phyloP scores from a whole-genome alignment of 2,113 vertebrate genomes.

The Heptranchias perlo region DNA sequence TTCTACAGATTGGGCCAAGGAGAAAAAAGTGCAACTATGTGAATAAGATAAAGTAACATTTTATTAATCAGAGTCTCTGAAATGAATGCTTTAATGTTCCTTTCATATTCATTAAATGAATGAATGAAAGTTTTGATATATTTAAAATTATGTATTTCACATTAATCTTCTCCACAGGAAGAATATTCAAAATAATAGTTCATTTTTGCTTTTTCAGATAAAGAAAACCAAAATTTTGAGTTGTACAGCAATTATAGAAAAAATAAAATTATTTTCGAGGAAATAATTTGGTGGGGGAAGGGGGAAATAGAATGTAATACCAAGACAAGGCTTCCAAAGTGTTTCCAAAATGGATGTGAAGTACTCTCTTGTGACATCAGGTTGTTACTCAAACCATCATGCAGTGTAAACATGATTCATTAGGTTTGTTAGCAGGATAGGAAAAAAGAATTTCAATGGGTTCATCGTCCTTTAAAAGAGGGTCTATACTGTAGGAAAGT shows the following conservation, averaged over 20 bases:
- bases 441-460: background rate
- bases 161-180: background rate
- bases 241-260: background rate
- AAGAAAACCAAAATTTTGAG: background rate
- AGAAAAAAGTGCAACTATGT: background rate
- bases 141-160: background rate
- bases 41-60: background rate
- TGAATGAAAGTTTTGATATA: background rate
- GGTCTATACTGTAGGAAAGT: background rate
- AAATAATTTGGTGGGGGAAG: background rate
- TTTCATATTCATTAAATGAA: background rate
- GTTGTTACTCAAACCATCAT: background rate
- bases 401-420: background rate
- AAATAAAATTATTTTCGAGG: background rate
- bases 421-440: background rate
- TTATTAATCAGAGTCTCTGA: background rate
- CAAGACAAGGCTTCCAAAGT: background rate
- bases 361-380: background rate
- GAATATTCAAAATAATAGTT: background rate
- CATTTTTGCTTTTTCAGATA: no score
- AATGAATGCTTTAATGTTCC: background rate
- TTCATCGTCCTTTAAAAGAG: background rate
- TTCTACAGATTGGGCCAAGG: background rate
- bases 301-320: background rate
- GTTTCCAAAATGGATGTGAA: background rate